These are phyloP conservation scores for Onthophagus sagittarius DNA, from an alignment of 2,888 invertebrate genomes.

Conservation along the genomic window DNA sequence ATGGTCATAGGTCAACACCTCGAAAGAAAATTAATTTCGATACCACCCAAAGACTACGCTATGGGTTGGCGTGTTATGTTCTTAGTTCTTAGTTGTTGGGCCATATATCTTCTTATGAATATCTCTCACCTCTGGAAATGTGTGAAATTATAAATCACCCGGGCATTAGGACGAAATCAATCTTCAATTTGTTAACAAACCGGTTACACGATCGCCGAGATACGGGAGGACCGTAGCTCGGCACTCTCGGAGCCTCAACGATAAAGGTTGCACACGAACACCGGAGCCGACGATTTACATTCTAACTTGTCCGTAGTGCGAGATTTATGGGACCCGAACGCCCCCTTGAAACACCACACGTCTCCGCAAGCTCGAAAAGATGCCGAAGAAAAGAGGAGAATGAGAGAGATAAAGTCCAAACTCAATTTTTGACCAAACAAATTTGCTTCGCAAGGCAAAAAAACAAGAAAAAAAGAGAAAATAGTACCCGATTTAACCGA, in stretches of 20 bases:
- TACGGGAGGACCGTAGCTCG: constrained; percentile 3
- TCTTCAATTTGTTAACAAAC: constrained; percentile 36
- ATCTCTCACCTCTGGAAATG: constrained; percentile 8
- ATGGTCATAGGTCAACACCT: not conserved
- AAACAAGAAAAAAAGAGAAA: too few relatives aligned
- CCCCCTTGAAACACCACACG: constrained; percentile 27
- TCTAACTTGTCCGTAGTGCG: constrained; percentile 22
- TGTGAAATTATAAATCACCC: constrained; percentile 34
- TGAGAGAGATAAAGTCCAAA: not conserved
- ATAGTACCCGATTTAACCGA: not conserved
- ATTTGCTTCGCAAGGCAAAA: not conserved
- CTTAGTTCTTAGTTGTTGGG: not conserved
- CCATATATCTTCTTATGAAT: not conserved
- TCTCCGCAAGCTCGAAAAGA: not conserved
- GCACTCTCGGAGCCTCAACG: constrained; percentile 21
- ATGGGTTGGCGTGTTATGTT: not conserved
- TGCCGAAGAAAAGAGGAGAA: not conserved
- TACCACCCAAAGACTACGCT: not conserved
- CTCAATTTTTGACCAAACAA: not conserved
- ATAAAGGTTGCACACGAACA: constrained; percentile 22
- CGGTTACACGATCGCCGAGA: constrained; percentile 28
- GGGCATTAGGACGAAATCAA: constrained; percentile 32
- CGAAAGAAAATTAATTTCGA: not conserved
- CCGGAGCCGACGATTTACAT: constrained; percentile 21
- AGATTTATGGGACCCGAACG: constrained; percentile 28